phyloP scores from a whole-genome alignment of 2,113 vertebrate genomes.

The Ranitomeya variabilis region DNA sequence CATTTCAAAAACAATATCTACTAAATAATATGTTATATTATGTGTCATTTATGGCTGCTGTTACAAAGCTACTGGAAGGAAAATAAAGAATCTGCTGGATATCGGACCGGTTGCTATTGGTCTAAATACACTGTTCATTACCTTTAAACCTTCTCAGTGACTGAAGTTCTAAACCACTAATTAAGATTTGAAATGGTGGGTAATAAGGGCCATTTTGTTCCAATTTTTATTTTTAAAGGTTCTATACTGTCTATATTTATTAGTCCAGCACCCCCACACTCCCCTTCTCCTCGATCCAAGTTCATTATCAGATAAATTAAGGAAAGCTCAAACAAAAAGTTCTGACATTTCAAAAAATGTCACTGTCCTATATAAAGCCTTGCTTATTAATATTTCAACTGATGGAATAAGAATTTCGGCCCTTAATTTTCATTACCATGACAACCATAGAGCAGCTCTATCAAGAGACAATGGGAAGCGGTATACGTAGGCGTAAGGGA shows the following conservation, averaged over 20 bases:
- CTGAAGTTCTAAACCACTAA: neutral
- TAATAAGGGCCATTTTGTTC: neutral
- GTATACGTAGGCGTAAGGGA: neutral
- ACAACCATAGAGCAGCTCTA: conserved; percentile 70
- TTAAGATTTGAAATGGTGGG: neutral
- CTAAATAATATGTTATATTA: neutral
- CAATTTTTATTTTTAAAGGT: neutral
- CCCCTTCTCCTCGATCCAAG: no score
- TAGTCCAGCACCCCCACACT: no score
- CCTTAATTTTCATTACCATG: conserved; percentile 78
- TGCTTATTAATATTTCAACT: conserved; percentile 5
- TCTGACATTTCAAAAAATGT: conserved; percentile 20
- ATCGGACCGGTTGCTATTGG: neutral
- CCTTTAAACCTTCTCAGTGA: neutral
- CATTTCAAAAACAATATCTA: neutral
- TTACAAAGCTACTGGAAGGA: neutral
- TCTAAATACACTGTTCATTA: neutral
- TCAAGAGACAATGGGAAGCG: conserved; percentile 21
- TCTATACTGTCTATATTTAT: neutral
- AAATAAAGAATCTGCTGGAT: neutral
- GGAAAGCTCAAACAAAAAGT: neutral
- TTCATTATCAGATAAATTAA: neutral
- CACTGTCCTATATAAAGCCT: neutral
- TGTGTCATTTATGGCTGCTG: neutral
- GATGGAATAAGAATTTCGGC: conserved; percentile 56